Conservation (phyloP, 2,888 invertebrate genomes). For the Acrobasis repandana region DNA sequence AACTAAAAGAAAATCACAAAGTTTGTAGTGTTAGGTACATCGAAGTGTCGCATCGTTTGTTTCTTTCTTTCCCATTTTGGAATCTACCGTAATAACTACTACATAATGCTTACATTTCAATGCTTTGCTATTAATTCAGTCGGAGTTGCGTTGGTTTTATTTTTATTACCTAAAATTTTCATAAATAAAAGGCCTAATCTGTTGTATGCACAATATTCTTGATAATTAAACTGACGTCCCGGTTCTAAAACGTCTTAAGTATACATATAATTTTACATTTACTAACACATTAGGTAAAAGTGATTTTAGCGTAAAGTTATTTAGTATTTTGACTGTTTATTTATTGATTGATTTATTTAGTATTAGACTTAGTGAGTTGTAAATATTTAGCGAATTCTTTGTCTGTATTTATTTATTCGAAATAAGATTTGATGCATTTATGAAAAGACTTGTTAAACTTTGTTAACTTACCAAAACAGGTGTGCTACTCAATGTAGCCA, state of each 20-base stretch:
- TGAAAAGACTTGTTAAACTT: constrained; percentile 34
- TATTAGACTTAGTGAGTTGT: constrained; percentile 61
- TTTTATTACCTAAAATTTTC: too few relatives aligned
- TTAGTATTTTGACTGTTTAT: constrained; percentile 64
- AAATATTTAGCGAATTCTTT: constrained; percentile 69
- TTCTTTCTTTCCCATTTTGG: too few relatives aligned
- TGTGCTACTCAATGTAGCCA: too few relatives aligned
- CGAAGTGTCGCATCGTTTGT: too few relatives aligned
- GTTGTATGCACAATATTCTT: constrained; percentile 4
- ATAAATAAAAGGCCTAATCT: neutral
- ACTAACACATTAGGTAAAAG: constrained; percentile 31
- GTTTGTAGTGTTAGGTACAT: too few relatives aligned
- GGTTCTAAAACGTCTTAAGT: constrained; percentile 28
- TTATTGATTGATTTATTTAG: constrained; percentile 73
- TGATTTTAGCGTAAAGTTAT: constrained; percentile 41
- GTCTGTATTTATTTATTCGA: constrained; percentile 41
- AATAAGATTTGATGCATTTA: constrained; percentile 50
- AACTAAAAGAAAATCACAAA: too few relatives aligned
- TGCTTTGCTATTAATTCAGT: too few relatives aligned
- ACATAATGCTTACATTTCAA: too few relatives aligned
- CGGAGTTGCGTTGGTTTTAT: too few relatives aligned
- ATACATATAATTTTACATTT: constrained; percentile 30
- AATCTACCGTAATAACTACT: too few relatives aligned
- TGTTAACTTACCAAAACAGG: neutral
- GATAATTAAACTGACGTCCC: constrained; percentile 4